A percentile compares a stretch with the other conserved stretches of the same genome.
phyloP scores from a whole-genome alignment of 2,797 vertebrate species.

The Argentina silus region DNA sequence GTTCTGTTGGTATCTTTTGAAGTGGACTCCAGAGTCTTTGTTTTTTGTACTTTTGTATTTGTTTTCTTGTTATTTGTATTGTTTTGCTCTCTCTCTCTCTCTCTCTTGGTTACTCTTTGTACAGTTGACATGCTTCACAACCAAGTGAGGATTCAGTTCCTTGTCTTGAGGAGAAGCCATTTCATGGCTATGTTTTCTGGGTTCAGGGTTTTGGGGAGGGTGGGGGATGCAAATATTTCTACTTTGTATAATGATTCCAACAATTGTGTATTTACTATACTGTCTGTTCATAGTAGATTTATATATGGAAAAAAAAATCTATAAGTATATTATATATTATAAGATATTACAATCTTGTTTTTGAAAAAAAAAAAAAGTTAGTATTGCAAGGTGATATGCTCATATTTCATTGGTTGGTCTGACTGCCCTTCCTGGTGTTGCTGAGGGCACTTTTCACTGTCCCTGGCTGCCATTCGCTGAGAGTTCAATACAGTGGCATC shows the following conservation, averaged over 20 bases:
- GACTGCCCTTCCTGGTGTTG: constrained; percentile 46
- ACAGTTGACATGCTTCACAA: constrained; percentile 66
- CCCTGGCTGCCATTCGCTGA: constrained; percentile 53
- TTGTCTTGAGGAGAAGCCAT: constrained; percentile 43
- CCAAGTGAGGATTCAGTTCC: constrained; percentile 48
- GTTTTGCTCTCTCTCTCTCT: constrained; percentile 30
- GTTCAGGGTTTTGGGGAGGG: constrained; percentile 47
- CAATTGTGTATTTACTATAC: constrained; percentile 84
- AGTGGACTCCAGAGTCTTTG: constrained; percentile 44
- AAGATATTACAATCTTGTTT: constrained; percentile 75
- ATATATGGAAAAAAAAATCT: constrained; percentile 77
- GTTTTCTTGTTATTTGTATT: constrained; percentile 44
- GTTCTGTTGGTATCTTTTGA: constrained; percentile 38
- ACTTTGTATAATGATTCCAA: constrained; percentile 82
- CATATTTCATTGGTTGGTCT: constrained; percentile 60
- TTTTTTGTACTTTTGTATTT: constrained; percentile 48
- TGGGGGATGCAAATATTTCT: constrained; percentile 73
- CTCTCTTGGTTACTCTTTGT: constrained; percentile 61
- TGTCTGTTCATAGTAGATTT: constrained; percentile 88
- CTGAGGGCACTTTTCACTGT: constrained; percentile 68
- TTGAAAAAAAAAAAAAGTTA: constrained; percentile 57
- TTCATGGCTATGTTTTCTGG: constrained; percentile 41
- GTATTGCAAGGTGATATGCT: constrained; percentile 68
- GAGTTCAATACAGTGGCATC: constrained; percentile 58
- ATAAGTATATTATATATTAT: constrained; percentile 75